Percentiles rank a stretch among this genome's conserved stretches.
Evolutionary conservation across 2,888 invertebrate species (phyloP).

Genomic region (Chrysotoxum bicinctum): DNA sequence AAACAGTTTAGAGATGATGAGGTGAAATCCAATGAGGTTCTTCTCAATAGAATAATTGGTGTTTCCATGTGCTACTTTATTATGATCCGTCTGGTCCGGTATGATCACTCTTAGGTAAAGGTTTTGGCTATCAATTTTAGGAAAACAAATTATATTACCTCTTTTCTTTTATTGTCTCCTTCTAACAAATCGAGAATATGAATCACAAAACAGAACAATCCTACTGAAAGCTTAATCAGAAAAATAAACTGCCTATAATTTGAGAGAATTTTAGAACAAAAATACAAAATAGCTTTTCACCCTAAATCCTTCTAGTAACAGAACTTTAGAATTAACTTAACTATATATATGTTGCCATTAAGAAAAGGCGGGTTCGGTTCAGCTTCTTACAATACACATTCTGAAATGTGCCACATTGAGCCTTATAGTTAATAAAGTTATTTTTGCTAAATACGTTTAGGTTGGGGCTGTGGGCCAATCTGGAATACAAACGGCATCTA

Average conservation of each 20-base stretch:
- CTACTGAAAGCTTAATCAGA: not conserved
- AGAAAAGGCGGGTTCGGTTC: too few species aligned
- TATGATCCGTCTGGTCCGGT: not conserved
- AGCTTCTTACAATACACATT: too few species aligned
- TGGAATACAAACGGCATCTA: too few species aligned
- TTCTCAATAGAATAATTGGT: not conserved
- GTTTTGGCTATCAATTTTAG: constrained; percentile 2
- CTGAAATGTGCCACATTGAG: too few species aligned
- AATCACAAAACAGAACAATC: not conserved
- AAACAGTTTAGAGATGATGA: not conserved
- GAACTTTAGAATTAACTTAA: too few species aligned
- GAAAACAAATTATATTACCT: constrained; percentile 20
- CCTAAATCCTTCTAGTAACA: too few species aligned
- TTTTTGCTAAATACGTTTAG: too few species aligned
- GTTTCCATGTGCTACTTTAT: not conserved
- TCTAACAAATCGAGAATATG: not conserved
- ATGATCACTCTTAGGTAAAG: not conserved
- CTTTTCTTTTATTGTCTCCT: not conserved
- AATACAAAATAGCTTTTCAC: not conserved
- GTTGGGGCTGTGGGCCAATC: too few species aligned
- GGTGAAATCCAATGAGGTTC: not conserved
- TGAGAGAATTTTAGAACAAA: not conserved
- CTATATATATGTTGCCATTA: too few species aligned
- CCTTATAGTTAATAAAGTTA: too few species aligned
- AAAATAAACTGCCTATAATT: not conserved